phyloP scores from a whole-genome alignment of 2,888 invertebrate genomes.

The Cerceris ruficornis region DNA sequence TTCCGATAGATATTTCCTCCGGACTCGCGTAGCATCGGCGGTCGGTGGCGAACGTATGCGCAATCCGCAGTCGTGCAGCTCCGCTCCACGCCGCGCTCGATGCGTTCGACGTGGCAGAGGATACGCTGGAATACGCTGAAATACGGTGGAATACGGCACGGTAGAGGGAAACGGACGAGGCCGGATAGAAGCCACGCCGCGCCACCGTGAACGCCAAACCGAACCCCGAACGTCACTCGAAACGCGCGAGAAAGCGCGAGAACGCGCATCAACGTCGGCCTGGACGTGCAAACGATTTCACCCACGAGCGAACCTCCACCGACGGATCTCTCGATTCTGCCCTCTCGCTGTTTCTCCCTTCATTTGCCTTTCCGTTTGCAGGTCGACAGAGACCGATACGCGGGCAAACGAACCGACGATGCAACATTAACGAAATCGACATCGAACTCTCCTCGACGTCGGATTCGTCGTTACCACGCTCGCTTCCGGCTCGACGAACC shows the following conservation, averaged over 20 bases:
- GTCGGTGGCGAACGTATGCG: too few species aligned
- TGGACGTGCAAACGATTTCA: conserved; percentile 64
- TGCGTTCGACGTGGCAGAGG: too few species aligned
- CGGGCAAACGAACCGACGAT: conserved; percentile 65
- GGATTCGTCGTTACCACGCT: background rate
- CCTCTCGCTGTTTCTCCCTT: conserved; percentile 54
- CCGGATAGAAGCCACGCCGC: too few species aligned
- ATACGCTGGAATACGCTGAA: too few species aligned
- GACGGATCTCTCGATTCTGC: conserved; percentile 11
- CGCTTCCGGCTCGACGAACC: background rate
- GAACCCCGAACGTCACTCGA: conserved; percentile 6
- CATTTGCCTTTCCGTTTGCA: conserved; percentile 77
- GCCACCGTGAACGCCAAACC: background rate
- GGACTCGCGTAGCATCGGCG: too few species aligned
- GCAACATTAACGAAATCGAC: conserved; percentile 67
- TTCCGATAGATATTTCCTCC: conserved; percentile 57
- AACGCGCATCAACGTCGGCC: conserved; percentile 7
- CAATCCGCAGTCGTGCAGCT: too few species aligned
- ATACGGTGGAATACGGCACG: too few species aligned
- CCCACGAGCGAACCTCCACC: conserved; percentile 57
- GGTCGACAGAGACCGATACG: conserved; percentile 63
- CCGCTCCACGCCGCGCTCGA: too few species aligned
- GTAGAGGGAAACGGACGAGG: too few species aligned
- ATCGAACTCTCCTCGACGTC: conserved; percentile 23
- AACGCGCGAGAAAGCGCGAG: too few species aligned